phyloP scores from a whole-genome alignment of 2,113 vertebrate genomes.

The Herpetotheres cachinnans region DNA sequence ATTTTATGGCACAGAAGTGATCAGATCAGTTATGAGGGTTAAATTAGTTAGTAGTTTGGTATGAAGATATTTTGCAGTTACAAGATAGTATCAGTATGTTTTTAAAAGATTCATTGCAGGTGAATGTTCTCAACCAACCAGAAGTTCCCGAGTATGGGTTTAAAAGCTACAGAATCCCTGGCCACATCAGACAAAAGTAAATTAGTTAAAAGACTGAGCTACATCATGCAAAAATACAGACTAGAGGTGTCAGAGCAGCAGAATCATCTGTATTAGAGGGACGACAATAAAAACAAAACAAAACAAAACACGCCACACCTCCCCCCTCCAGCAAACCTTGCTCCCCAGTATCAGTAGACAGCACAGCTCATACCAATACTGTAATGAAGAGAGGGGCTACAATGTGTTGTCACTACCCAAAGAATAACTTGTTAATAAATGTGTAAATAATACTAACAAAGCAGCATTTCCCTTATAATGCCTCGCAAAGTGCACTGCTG shows the following conservation, averaged over 20 bases:
- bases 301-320: background rate
- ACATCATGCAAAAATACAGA: background rate
- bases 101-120: background rate
- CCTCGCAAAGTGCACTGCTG: background rate
- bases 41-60: constrained; percentile 1
- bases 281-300: background rate
- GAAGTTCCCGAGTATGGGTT: background rate
- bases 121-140: background rate
- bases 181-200: background rate
- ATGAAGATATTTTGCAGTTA: background rate
- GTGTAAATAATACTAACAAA: background rate
- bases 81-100: background rate
- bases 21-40: constrained; percentile 8
- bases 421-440: background rate
- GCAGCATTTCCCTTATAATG: background rate
- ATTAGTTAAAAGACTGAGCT: background rate
- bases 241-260: background rate
- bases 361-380: background rate
- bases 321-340: background rate
- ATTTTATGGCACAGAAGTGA: background rate
- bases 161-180: background rate
- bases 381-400: background rate
- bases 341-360: background rate
- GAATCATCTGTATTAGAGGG: background rate
- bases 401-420: background rate